Evolutionary conservation across 2,888 invertebrate genomes (phyloP).

Genomic region (Lamellibrachia columna): DNA sequence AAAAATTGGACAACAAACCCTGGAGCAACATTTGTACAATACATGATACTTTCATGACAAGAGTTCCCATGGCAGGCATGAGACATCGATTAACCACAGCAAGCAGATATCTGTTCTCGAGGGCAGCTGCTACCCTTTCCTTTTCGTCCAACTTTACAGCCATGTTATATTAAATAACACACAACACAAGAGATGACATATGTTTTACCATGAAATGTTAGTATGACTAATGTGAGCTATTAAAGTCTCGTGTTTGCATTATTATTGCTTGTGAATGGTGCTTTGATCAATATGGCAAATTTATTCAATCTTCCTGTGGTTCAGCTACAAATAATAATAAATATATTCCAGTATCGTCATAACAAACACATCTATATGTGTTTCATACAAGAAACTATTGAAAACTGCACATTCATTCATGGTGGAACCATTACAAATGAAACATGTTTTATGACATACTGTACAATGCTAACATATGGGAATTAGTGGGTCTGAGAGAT

Average conservation of each 20-base stretch:
- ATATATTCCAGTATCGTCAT: no score
- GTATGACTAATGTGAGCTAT: no score
- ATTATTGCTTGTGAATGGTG: neutral
- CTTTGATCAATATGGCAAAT: neutral
- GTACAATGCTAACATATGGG: neutral
- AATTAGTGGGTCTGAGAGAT: neutral
- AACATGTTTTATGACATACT: neutral
- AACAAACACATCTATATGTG: no score
- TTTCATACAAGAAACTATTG: neutral
- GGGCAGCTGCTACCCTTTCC: conserved; percentile 94
- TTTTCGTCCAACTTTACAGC: conserved; percentile 85
- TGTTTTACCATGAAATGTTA: no score
- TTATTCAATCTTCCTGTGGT: neutral
- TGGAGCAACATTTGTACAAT: neutral
- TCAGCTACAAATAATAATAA: neutral
- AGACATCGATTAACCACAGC: conserved; percentile 92
- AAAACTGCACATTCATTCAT: neutral
- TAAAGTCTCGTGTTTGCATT: neutral
- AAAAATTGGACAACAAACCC: neutral
- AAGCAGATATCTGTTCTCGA: conserved; percentile 91
- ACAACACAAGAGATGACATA: no score
- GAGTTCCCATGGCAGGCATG: neutral
- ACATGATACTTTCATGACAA: neutral
- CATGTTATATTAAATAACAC: no score
- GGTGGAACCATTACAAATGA: neutral